phyloP scores from a whole-genome alignment of 2,888 invertebrate species.

The Drosophila falleni region DNA sequence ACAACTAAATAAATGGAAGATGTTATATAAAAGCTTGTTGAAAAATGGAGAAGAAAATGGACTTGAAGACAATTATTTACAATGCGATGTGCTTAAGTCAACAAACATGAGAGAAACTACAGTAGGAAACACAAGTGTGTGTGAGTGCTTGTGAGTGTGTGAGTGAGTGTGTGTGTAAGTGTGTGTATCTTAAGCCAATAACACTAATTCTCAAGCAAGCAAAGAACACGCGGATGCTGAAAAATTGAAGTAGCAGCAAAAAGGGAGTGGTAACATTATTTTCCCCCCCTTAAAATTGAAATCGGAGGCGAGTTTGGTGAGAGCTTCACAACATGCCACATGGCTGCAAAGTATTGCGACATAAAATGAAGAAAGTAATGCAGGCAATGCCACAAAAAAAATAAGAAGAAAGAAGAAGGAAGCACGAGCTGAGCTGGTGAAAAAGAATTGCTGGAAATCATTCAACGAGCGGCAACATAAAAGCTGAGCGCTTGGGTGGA shows the following conservation, averaged over 20 bases:
- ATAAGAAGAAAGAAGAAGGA: conserved; percentile 24
- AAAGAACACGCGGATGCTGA: conserved; percentile 41
- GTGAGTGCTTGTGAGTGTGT: conserved; percentile 7
- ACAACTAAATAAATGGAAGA: conserved; percentile 17
- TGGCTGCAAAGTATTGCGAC: conserved; percentile 65
- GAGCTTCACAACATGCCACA: conserved; percentile 55
- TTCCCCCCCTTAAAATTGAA: conserved; percentile 5
- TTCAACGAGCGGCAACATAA: conserved; percentile 64
- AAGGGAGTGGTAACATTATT: conserved; percentile 9
- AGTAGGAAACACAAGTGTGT: conserved; percentile 17
- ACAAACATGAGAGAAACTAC: conserved; percentile 28
- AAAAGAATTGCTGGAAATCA: conserved; percentile 67
- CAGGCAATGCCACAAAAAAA: conserved; percentile 41
- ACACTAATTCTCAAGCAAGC: conserved; percentile 58
- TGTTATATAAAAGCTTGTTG: conserved; percentile 7
- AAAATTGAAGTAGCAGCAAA: conserved; percentile 38
- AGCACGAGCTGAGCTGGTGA: conserved; percentile 23
- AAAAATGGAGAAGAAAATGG: conserved; percentile 31
- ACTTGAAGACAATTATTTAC: conserved; percentile 46
- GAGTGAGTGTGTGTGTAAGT: conserved; percentile 14
- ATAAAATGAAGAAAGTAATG: conserved; percentile 50
- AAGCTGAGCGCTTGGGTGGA: conserved; percentile 70
- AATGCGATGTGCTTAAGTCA: conserved; percentile 37
- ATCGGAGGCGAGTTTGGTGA: conserved; percentile 15
- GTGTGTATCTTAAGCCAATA: conserved; percentile 49